These are phyloP conservation scores for Brachyrhaphis roseni DNA, from an alignment of 2,797 vertebrate species.

Conservation along the genomic window DNA sequence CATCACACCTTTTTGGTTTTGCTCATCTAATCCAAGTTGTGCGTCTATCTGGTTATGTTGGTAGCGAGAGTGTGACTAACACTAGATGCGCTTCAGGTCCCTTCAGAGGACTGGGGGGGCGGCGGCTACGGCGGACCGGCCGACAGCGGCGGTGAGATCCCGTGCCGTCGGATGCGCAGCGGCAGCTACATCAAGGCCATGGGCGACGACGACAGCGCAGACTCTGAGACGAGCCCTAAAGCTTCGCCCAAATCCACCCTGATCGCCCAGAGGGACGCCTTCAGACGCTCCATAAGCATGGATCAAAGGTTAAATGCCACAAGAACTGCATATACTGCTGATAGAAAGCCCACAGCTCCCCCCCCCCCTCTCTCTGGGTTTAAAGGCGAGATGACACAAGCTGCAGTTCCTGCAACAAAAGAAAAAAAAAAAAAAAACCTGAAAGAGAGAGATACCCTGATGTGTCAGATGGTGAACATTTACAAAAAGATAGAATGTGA, in stretches of 20 bases:
- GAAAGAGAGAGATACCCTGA: background rate
- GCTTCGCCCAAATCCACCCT: slow-evolving; percentile 87
- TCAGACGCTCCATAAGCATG: slow-evolving; percentile 94
- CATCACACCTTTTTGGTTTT: background rate
- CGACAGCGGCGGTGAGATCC: slow-evolving; percentile 91
- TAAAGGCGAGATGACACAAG: background rate
- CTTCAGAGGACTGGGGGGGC: slow-evolving; percentile 93
- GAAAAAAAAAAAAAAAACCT: background rate
- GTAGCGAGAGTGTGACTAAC: background rate
- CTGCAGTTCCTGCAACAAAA: background rate
- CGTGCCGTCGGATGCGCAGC: slow-evolving; percentile 96
- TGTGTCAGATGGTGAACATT: background rate
- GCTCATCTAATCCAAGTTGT: slow-evolving; percentile 10
- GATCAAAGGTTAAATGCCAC: slow-evolving; percentile 88
- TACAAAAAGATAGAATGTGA: background rate
- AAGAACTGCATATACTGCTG: background rate
- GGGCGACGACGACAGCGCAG: slow-evolving; percentile 96
- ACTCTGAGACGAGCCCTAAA: slow-evolving; percentile 93
- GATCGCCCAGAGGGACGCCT: slow-evolving; percentile 89
- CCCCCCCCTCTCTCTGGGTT: background rate
- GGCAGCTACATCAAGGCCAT: slow-evolving; percentile 99
- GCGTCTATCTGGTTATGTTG: slow-evolving; percentile 1
- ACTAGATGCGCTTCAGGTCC: slow-evolving; percentile 83
- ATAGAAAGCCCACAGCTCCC: background rate
- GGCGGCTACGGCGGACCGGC: slow-evolving; percentile 84